phyloP scores from a whole-genome alignment of 2,113 vertebrate species.

The Litocranius walleri region DNA sequence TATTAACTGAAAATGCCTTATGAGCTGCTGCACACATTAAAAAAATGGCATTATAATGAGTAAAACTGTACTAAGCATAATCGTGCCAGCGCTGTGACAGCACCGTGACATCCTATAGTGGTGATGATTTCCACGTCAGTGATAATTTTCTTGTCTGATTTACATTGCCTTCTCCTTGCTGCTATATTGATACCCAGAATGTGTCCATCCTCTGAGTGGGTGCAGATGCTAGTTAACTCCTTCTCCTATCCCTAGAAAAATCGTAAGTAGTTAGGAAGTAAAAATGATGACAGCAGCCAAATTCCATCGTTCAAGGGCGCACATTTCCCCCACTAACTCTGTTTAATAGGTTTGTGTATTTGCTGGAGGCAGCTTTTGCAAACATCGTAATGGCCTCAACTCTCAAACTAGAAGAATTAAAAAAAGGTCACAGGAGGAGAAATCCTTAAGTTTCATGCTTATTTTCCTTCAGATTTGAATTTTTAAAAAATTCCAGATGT shows the following conservation, averaged over 20 bases:
- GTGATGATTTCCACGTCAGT: background rate
- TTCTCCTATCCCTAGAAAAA: constrained; percentile 1
- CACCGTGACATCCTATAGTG: background rate
- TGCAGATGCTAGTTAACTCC: background rate
- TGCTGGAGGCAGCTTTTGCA: background rate
- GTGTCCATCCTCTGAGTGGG: background rate
- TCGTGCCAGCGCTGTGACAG: background rate
- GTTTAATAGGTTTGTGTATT: background rate
- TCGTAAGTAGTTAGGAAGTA: background rate
- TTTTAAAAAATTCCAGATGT: background rate
- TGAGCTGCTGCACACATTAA: constrained; percentile 18
- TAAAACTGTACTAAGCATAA: background rate
- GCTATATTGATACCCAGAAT: background rate
- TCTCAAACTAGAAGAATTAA: background rate
- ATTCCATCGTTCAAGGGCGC: background rate
- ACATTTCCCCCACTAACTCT: background rate
- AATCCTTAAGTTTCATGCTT: background rate
- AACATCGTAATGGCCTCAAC: background rate
- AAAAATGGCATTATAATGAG: constrained; percentile 37
- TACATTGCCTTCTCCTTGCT: constrained; percentile 20
- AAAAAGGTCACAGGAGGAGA: background rate
- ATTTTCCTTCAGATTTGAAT: background rate
- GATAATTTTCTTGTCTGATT: constrained; percentile 34
- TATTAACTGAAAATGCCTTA: constrained; percentile 32
- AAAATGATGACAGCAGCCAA: background rate